Conservation (phyloP, 2,888 invertebrate genomes). For the Autographa pulchrina region DNA sequence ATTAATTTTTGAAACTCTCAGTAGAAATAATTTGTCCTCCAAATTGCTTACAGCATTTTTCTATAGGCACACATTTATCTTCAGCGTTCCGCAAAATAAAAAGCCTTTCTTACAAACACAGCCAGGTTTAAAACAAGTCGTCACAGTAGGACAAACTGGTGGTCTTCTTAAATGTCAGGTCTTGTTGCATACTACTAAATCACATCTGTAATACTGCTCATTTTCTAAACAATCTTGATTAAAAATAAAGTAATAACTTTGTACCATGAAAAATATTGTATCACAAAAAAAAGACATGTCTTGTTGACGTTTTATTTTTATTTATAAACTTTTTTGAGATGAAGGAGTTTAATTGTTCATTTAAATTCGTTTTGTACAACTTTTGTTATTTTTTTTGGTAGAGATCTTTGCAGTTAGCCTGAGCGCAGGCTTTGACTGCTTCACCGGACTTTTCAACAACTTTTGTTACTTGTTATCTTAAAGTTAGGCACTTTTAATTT, state of each 20-base stretch:
- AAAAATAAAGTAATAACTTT: constrained; percentile 8
- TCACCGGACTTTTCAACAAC: no score
- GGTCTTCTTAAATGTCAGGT: constrained; percentile 20
- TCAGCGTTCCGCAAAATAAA: constrained; percentile 29
- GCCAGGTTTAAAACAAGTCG: constrained; percentile 20
- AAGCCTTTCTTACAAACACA: constrained; percentile 20
- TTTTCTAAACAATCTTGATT: constrained; percentile 42
- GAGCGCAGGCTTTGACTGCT: no score
- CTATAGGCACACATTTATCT: constrained; percentile 30
- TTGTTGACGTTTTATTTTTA: background rate
- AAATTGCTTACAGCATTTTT: constrained; percentile 13
- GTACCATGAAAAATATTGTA: background rate
- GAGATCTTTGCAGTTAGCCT: no score
- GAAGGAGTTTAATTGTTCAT: background rate
- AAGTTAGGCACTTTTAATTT: no score
- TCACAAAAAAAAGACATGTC: constrained; percentile 8
- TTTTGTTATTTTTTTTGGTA: no score
- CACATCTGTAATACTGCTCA: constrained; percentile 35
- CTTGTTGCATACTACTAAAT: constrained; percentile 37
- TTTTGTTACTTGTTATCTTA: no score
- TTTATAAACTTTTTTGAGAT: background rate
- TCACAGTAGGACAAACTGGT: constrained; percentile 22
- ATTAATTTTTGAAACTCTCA: no score
- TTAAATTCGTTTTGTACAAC: no score
- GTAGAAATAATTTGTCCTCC: background rate